Conservation (phyloP, 2,113 vertebrate genomes). For the Junco hyemalis region DNA sequence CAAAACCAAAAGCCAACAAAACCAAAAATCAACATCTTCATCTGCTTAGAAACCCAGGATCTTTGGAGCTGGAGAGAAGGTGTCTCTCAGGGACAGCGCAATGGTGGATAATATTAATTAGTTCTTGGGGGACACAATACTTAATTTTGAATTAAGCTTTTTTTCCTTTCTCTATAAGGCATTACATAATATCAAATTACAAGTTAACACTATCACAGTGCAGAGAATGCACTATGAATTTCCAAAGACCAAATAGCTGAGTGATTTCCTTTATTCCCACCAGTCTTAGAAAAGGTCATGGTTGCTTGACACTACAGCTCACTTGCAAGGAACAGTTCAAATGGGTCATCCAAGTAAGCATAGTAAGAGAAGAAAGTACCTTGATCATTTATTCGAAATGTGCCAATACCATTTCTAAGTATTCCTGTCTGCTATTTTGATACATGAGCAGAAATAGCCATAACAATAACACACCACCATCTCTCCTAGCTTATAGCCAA, state of each 20-base stretch:
- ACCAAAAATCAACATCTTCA: neutral
- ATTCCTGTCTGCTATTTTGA: neutral
- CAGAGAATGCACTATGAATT: neutral
- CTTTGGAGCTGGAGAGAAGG: neutral
- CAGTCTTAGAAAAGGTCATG: neutral
- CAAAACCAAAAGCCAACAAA: neutral
- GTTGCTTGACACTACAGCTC: neutral
- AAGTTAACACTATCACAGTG: neutral
- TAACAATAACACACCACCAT: constrained; percentile 28
- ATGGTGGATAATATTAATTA: neutral
- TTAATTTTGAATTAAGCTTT: neutral
- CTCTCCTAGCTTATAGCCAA: neutral
- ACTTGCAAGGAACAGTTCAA: constrained; percentile 4
- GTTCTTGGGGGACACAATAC: neutral
- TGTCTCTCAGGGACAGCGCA: neutral
- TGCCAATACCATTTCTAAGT: neutral
- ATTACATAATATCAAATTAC: neutral
- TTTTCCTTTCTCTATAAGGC: neutral
- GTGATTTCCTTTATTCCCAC: neutral
- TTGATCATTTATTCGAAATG: neutral
- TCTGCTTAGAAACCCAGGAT: neutral
- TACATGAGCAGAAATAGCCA: constrained; percentile 22
- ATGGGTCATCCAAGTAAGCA: neutral
- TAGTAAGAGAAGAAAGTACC: neutral
- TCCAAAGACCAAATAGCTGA: neutral